Evolutionary conservation across 2,113 vertebrate genomes (phyloP).

Genomic region (Syngnathoides biaculeatus): DNA sequence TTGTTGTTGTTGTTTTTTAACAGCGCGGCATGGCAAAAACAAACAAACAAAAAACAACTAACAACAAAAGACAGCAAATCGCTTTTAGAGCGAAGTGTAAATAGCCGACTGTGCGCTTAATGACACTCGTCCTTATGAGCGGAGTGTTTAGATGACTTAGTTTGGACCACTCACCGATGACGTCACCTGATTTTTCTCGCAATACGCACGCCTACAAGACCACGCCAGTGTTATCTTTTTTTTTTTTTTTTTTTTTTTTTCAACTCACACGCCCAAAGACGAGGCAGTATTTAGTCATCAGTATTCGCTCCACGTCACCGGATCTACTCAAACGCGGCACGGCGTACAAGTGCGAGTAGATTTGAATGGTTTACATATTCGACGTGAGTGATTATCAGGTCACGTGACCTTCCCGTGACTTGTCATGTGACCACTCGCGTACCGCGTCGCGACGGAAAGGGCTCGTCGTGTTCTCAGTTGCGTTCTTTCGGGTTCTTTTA

Average conservation of each 20-base stretch:
- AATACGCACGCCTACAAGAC: slow-evolving; percentile 34
- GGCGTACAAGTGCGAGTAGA: background rate
- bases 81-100: slow-evolving; percentile 81
- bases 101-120: slow-evolving; percentile 82
- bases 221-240: slow-evolving; percentile 55
- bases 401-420: background rate
- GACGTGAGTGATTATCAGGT: background rate
- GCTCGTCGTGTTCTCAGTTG: background rate
- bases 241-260: slow-evolving; percentile 51
- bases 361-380: background rate
- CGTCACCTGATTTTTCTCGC: slow-evolving; percentile 19
- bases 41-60: slow-evolving; percentile 82
- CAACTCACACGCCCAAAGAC: background rate
- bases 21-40: slow-evolving; percentile 76
- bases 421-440: background rate
- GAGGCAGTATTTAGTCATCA: slow-evolving; percentile 2
- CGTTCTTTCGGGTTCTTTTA: background rate
- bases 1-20: slow-evolving; percentile 33
- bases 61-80: slow-evolving; percentile 62
- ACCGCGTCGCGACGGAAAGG: too few species aligned
- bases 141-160: slow-evolving; percentile 34
- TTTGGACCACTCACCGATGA: slow-evolving; percentile 42
- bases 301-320: background rate
- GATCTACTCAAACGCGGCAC: background rate
- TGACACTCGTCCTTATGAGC: slow-evolving; percentile 40